Conservation (phyloP, 2,888 invertebrate species). For the Diabrotica balteata region DNA sequence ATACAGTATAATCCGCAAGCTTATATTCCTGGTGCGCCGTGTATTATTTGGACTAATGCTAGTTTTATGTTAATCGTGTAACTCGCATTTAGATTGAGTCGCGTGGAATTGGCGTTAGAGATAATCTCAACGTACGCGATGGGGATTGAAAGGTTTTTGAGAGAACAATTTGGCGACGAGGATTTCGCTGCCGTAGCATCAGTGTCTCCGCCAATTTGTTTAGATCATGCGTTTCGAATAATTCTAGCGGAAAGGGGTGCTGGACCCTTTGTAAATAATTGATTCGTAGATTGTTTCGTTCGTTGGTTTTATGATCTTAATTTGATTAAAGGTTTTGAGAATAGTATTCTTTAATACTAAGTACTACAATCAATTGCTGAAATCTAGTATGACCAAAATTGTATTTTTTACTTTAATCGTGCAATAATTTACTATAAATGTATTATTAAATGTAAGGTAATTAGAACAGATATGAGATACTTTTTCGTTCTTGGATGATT, state of each 20-base stretch:
- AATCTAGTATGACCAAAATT: too few species aligned
- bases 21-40: constrained; percentile 11
- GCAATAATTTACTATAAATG: too few species aligned
- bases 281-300: too few species aligned
- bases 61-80: constrained; percentile 54
- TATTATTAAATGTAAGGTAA: too few species aligned
- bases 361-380: too few species aligned
- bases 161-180: constrained; percentile 10
- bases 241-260: constrained; percentile 2
- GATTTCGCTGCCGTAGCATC: constrained; percentile 4
- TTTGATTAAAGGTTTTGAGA: too few species aligned
- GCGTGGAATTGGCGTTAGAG: constrained; percentile 47
- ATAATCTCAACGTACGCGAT: constrained; percentile 49
- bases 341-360: neutral
- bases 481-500: too few species aligned
- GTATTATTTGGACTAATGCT: constrained; percentile 47
- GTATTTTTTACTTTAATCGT: too few species aligned
- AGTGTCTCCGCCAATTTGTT: constrained; percentile 6
- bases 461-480: too few species aligned
- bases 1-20: constrained; percentile 3
- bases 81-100: constrained; percentile 46
- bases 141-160: constrained; percentile 43
- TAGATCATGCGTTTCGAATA: constrained; percentile 6
- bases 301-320: too few species aligned
- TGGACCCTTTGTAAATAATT: constrained; percentile 1